Conservation (phyloP, 2,797 vertebrate species). For the Aselliscus stoliczkanus region DNA sequence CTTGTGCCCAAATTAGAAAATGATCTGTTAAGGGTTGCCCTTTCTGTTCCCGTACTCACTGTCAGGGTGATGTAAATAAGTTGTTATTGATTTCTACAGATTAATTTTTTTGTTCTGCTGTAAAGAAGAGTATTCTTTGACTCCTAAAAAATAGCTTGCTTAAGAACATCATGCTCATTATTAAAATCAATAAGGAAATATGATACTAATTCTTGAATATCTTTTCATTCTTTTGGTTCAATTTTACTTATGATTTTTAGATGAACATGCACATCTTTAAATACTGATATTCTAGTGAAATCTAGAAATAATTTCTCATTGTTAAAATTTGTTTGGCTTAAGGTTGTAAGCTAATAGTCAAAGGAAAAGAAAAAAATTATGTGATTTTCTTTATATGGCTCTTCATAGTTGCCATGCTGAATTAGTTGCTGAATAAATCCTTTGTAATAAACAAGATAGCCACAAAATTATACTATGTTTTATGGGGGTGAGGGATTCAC, state of each 20-base stretch:
- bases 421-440: constrained; percentile 1
- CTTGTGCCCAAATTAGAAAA: background rate
- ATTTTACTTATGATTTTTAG: background rate
- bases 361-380: background rate
- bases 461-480: background rate
- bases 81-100: background rate
- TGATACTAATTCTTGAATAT: background rate
- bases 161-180: background rate
- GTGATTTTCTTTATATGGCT: background rate
- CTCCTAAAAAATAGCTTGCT: background rate
- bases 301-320: constrained; percentile 17
- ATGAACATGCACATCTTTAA: background rate
- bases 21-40: background rate
- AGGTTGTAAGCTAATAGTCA: background rate
- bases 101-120: background rate
- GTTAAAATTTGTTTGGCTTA: background rate
- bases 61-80: background rate
- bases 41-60: background rate
- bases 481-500: background rate
- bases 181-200: constrained; percentile 34
- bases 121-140: constrained; percentile 21
- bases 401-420: background rate
- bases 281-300: background rate
- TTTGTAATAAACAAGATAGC: constrained; percentile 6
- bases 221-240: constrained; percentile 20